Evolutionary conservation across 1,140 invertebrate genomes (phyloP), one percentile per base, ranked within the genome.

Genomic region (Anoplophora glabripennis): DNA sequence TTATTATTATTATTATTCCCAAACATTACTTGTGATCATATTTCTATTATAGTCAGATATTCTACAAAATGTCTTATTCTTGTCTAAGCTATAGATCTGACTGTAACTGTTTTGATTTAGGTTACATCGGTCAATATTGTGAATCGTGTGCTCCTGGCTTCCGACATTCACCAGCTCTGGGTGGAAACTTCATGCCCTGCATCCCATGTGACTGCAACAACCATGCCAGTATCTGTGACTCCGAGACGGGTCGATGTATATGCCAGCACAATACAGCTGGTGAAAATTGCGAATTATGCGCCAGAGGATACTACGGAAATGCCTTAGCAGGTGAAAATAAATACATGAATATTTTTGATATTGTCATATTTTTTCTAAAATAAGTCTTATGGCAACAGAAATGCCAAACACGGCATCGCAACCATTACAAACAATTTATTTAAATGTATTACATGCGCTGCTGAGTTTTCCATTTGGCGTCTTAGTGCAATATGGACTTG

Each of bases 191-290:
- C 72, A 90, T 93, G 44, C 84, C 85, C 2, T 99, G 97, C 76
- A 89, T 98, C 15, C 90, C 92, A 41, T 99, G 97, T 75, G 90
- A 96, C 66, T 99, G 97, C 73, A 94, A 99, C 65, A 87, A 88
- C 1, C 96, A 99, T 73, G 94, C 96, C 0, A 90, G 96, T 55
- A 92, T 92, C 66, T 99, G 97, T 78, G 96, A 99, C 70, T 88
- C 92, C 7, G 93, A 96, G 70, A 93, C 93, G 45, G 95, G 96
- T 52, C 85, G 90, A 57, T 99, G 96, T 80, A 96, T 96, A 69
- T 99, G 98, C 74, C 86, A 95, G 65, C 89, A 99, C 76, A 96
- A 99, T 71, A 99, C 98, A 0, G 88, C 88, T 17, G 97, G 98
- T 8, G 90, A 93, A 51, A 96, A 96, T 72, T 99, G 96, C 74